A percentile compares a stretch with the other conserved stretches of the same genome.
Conservation (phyloP, 2,113 vertebrate genomes). For the Ceratotherium simum region DNA sequence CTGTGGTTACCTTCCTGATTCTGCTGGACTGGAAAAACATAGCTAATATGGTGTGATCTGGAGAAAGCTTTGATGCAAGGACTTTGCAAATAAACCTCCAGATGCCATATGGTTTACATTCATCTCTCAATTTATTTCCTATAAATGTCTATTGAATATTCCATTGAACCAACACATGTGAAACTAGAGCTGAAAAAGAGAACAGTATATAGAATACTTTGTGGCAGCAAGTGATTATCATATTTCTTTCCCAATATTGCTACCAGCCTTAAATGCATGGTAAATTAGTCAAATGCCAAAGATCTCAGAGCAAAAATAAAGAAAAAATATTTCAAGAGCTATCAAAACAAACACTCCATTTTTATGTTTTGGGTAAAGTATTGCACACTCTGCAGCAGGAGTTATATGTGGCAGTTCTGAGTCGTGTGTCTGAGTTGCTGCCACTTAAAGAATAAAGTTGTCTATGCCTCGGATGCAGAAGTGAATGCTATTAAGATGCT, state of each 20-base stretch:
- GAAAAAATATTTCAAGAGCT: slow-evolving; percentile 86
- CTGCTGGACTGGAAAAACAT: slow-evolving; percentile 99
- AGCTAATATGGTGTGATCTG: slow-evolving; percentile 99
- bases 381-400: slow-evolving; percentile 34
- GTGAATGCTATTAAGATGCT: slow-evolving; percentile 73
- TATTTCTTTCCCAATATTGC: slow-evolving; percentile 91
- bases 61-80: slow-evolving; percentile 99
- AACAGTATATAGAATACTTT: slow-evolving; percentile 92
- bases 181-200: slow-evolving; percentile 95
- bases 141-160: slow-evolving; percentile 99
- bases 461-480: slow-evolving; percentile 66
- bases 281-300: slow-evolving; percentile 89
- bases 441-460: slow-evolving; percentile 82
- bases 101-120: slow-evolving; percentile 99
- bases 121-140: slow-evolving; percentile 99
- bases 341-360: slow-evolving; percentile 86
- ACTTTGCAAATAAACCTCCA: slow-evolving; percentile 99
- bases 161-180: slow-evolving; percentile 95
- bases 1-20: slow-evolving; percentile 99
- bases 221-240: slow-evolving; percentile 95
- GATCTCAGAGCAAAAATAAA: slow-evolving; percentile 86
- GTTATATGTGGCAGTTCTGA: slow-evolving; percentile 64
- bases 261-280: slow-evolving; percentile 89
- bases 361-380: slow-evolving; percentile 78
- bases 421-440: slow-evolving; percentile 78